phyloP scores from a whole-genome alignment of 1,140 invertebrate genomes.

The Littorina saxatilis region DNA sequence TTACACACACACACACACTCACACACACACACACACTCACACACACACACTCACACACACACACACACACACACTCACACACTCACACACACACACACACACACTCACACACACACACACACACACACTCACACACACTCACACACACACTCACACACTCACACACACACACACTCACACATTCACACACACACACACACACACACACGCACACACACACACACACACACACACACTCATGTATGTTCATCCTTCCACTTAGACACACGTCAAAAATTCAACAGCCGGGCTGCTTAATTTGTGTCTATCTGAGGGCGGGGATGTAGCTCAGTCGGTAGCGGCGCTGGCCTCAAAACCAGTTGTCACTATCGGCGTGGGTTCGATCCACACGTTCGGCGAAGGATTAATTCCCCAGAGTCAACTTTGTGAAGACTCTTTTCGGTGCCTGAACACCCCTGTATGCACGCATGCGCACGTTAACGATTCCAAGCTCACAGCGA shows the following conservation, averaged over 20 bases:
- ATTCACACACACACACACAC: neutral
- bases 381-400: no score
- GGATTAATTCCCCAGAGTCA: no score
- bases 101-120: constrained; percentile 21
- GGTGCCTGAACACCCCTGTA: no score
- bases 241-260: neutral
- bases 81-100: neutral
- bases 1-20: neutral
- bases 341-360: no score
- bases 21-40: constrained; percentile 12
- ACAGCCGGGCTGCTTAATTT: no score
- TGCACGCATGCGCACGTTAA: no score
- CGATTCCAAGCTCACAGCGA: no score
- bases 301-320: no score
- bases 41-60: constrained; percentile 3
- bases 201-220: constrained; percentile 9
- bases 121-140: constrained; percentile 21
- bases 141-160: constrained; percentile 13
- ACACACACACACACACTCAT: constrained; percentile 17
- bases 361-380: no score
- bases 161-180: neutral
- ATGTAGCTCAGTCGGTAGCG: no score
- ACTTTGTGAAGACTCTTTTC: no score
- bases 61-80: neutral
- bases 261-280: no score